phyloP scores from a whole-genome alignment of 2,113 vertebrate genomes.

The Bagarius yarrelli region DNA sequence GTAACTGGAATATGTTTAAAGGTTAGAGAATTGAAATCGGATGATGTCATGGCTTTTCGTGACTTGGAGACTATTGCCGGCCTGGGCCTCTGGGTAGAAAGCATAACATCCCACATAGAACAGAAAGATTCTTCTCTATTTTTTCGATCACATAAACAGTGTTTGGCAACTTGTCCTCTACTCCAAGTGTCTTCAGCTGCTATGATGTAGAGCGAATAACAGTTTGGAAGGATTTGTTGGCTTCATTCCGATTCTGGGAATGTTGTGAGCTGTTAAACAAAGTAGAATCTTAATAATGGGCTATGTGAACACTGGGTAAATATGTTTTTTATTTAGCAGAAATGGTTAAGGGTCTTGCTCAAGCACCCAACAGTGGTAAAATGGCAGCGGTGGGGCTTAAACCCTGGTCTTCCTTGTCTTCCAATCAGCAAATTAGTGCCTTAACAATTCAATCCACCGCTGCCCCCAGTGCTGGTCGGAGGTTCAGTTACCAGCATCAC shows the following conservation, averaged over 20 bases:
- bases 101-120: background rate
- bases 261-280: background rate
- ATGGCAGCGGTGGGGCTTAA: too few species aligned
- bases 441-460: too few species aligned
- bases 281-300: background rate
- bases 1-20: background rate
- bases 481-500: too few species aligned
- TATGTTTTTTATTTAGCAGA: too few species aligned
- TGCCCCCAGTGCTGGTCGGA: too few species aligned
- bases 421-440: too few species aligned
- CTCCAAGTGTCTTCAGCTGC: conserved; percentile 5
- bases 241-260: background rate
- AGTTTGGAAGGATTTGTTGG: background rate
- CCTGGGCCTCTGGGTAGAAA: background rate
- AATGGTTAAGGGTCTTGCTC: too few species aligned
- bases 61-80: background rate
- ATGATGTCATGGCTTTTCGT: background rate
- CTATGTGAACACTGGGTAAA: background rate
- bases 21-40: background rate
- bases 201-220: background rate
- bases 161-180: background rate
- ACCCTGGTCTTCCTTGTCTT: too few species aligned
- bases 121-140: background rate
- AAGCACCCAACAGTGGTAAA: too few species aligned
- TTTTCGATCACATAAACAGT: background rate